Base-by-base conservation (phyloP, 2,888 invertebrate species). In the Agrochola macilenta region DNA sequence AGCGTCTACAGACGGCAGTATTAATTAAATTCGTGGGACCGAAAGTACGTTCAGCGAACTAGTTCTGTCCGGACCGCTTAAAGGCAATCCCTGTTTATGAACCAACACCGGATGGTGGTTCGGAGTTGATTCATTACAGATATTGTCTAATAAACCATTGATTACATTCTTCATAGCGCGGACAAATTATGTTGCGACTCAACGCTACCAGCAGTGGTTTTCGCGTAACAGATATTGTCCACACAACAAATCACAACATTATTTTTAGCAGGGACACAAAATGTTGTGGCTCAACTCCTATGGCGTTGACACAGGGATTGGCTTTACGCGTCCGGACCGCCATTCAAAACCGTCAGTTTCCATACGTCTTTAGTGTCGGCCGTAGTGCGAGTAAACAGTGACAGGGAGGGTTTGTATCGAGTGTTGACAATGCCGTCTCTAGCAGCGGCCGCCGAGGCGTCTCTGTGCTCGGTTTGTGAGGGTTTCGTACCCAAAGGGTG, bases 341-440 rank as follows among this genome's bases (percentile, higher is more conserved):
- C 54, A n/a, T 63, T 64, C n/a, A 39, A 39, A 26, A 65, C 65
- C 2, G 39, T n/a, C n/a, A n/a, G n/a, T 64, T 17, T 64, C 64
- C n/a, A 43, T 64, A n/a, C 26, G 17, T n/a, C 5, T 17, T 7
- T 49, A 49, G 49, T 17, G 43, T 46, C 20, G 26, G 65, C 30
- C 26, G 9, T 64, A 9, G 11, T 43, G 65, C 43, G 26, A 65
- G 46, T 65, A 46, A 65, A 65, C 26, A 26, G 43, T 65, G 26
- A 46, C 20, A 65, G 7, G 46, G 46, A 46, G 20, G 12, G 20
- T 65, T 46, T n/a, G 39, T 64, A 26, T 65, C 43, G 43, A 65
- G 43, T 46, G n/a, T 26, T 12, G 11, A 65, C 26, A 65, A 26
- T 26, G 46, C 26, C 64, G 5, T 26, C 20, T 49, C 26, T 30